phyloP scores from a whole-genome alignment of 1,140 invertebrate genomes.

The Andrena cerasifolii region DNA sequence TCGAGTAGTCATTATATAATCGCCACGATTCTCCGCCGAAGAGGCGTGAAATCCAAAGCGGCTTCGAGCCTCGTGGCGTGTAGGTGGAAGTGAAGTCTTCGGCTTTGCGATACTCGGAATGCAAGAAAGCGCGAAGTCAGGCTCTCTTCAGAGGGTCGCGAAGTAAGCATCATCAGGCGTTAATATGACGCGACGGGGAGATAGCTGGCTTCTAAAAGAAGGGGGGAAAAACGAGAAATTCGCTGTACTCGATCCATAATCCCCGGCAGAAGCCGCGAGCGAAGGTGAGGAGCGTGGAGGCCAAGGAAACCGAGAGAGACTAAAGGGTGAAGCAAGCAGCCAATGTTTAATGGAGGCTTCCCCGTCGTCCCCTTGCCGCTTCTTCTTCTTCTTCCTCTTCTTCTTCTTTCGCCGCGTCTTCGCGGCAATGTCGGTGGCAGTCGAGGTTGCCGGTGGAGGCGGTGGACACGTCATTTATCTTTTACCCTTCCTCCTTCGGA shows the following conservation, averaged over 20 bases:
- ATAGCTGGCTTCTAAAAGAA: not conserved
- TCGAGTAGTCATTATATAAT: not conserved
- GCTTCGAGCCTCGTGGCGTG: not conserved
- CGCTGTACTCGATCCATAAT: constrained; percentile 35
- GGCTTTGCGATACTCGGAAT: not conserved
- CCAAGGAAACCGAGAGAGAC: constrained; percentile 45
- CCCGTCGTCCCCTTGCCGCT: constrained; percentile 62
- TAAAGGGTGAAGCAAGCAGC: constrained; percentile 59
- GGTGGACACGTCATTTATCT: constrained; percentile 82
- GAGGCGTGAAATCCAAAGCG: not conserved
- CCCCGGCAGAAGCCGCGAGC: constrained; percentile 19
- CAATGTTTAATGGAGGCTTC: constrained; percentile 79
- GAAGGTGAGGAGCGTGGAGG: constrained; percentile 33
- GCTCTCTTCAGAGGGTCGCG: not conserved
- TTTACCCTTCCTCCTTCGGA: constrained; percentile 74
- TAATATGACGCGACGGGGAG: not conserved
- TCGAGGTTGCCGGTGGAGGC: constrained; percentile 70
- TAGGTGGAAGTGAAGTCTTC: not conserved
- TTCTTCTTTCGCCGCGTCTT: constrained; percentile 69
- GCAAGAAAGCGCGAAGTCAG: constrained; percentile 2
- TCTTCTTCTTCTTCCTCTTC: constrained; percentile 56
- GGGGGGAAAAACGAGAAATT: constrained; percentile 24
- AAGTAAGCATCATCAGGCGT: not conserved
- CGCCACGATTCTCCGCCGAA: not conserved
- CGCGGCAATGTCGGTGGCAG: constrained; percentile 63